phyloP scores from a whole-genome alignment of 2,888 invertebrate species.

The Spilosoma lubricipeda region DNA sequence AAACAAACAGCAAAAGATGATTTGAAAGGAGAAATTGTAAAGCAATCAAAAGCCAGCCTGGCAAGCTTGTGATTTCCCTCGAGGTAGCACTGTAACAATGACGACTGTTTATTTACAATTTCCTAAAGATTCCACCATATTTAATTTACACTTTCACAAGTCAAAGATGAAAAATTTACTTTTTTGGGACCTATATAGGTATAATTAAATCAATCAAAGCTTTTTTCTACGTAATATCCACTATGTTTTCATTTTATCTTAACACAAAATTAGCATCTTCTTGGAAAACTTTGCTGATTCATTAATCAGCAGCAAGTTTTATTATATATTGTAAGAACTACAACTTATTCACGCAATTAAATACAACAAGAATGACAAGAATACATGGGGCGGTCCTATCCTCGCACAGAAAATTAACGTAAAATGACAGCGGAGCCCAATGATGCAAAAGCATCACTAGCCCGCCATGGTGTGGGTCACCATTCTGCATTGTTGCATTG shows the following conservation, averaged over 20 bases:
- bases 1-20: conserved; percentile 14
- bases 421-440: too few relatives aligned
- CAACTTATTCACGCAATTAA: background rate
- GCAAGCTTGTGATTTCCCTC: conserved; percentile 42
- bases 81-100: conserved; percentile 36
- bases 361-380: background rate
- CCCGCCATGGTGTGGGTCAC: too few relatives aligned
- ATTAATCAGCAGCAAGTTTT: background rate
- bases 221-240: background rate
- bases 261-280: background rate
- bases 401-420: too few relatives aligned
- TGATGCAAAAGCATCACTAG: too few relatives aligned
- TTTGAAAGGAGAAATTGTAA: conserved; percentile 30
- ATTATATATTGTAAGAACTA: background rate
- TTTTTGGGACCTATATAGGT: background rate
- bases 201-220: too few relatives aligned
- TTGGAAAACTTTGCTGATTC: background rate
- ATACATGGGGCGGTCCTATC: too few relatives aligned
- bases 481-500: too few relatives aligned
- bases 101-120: conserved; percentile 21
- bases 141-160: background rate
- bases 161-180: background rate
- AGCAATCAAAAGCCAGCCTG: conserved; percentile 35
- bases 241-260: background rate
- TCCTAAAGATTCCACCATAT: conserved; percentile 8